Base-by-base conservation (phyloP, 2,888 invertebrate species). In the Eupelmus urozonus region DNA sequence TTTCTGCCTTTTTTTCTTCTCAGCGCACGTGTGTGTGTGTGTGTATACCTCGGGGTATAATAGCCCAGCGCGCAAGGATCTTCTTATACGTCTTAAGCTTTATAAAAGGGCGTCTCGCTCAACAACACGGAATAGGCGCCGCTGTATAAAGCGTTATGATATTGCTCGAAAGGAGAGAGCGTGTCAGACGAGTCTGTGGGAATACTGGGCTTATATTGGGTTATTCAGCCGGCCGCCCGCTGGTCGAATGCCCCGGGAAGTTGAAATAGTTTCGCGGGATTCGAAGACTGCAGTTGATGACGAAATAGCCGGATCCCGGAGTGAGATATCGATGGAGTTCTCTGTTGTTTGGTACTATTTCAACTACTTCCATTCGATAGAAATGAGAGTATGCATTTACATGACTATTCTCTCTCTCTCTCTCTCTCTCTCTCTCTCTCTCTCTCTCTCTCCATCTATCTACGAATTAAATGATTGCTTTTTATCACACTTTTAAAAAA, bases 201-300 rank as follows among this genome's bases (percentile, higher is more conserved):
- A 57, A 11, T n/a, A 51, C 29, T 4, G 16, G 18, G 34, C 34
- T 23, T 51, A 42, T 62, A 71, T 71, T 62, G 60, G 34, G 51
- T 71, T 34, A 62, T 71, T 60, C 51, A 34, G 60, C 5, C 34
- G 9, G 34, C 34, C 3, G 9, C 34, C 9, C n/a, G n/a, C n/a
- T n/a, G 7, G 5, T 18, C 16, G 42, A 55, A 69, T 69, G 27
- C 40, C 40, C 34, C n/a, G 25, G n/a, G 42, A 16, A 69, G 23
- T 69, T 55, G 40, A 42, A 11, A 65, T 65, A 65, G 49, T 65
- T 65, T 27, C 20, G 11, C 2, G 49, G 55, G 5, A 55, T 69
- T 69, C 51, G 27, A 66, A 66, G 42, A 63, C 45, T 63, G 45
- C 40, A 40, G 40, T 42, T 49, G 63, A 63, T 18, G 45, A 25